Evolutionary conservation across 2,797 vertebrate genomes (phyloP), one percentile per base, ranked within the genome.

Genomic region (Lacerta viridis): DNA sequence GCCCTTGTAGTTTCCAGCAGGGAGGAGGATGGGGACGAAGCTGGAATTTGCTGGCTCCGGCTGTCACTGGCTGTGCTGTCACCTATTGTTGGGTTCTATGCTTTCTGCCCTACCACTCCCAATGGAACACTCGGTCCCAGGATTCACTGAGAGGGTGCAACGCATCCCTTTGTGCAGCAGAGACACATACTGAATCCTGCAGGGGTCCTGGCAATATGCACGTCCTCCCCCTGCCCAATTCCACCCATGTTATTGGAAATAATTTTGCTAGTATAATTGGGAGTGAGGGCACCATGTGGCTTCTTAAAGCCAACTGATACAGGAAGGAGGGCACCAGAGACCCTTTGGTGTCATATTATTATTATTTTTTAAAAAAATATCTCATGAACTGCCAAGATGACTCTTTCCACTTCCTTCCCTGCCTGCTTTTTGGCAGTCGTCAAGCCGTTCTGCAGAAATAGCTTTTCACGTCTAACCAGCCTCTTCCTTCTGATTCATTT

Each of bases 401-500:
- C 81, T 84, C 86, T 86, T 88, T 90, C 91, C 33, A 46, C 91
- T 33, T 68, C 50, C 90, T 94, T 82, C 92, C 91, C 88, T 61
- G 85, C 80, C 76, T 76, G 83, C 61, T 75, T 61, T 80, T 66
- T 90, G 92, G n/a, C 86, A 89, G 86, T 93, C 94, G 93, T 93
- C 95, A 94, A 94, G 92, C 86, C 85, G 91, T 92, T 87, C 82
- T 90, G 94, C 92, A 95, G 85, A 95, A 95, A 95, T 94, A 95
- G 92, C 93, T 92, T 93, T 88, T 91, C 88, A 87, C 94, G 93
- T 89, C 92, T 90, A 95, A 92, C 86, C 92, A 93, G 92, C 93
- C 92, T 94, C 89, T 93, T 94, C 93, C 85, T 92, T 94, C 94
- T 94, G 93, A 95, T 94, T 95, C 94, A 96, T 94, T 94, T 93